phyloP scores from a whole-genome alignment of 1,140 invertebrate genomes.

The Matsumurasca onukii region DNA sequence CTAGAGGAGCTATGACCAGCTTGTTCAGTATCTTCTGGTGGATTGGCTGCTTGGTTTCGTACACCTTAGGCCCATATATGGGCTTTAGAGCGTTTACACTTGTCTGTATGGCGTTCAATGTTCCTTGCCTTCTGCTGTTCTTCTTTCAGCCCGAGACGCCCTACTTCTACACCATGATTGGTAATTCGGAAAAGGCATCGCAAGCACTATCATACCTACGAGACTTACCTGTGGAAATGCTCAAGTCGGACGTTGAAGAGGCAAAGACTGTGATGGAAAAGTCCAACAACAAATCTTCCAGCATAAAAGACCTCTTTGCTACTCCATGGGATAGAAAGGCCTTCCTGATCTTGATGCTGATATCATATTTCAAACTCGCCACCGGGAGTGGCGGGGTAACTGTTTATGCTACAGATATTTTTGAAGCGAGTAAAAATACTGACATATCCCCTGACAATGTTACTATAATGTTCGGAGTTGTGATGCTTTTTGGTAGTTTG shows the following conservation, averaged over 20 bases:
- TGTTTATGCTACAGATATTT: slow-evolving; percentile 71
- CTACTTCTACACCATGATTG: slow-evolving; percentile 61
- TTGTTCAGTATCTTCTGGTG: slow-evolving; percentile 68
- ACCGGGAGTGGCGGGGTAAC: too few relatives aligned
- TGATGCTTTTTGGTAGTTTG: slow-evolving; percentile 64
- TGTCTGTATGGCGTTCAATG: slow-evolving; percentile 58
- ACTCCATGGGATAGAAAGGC: slow-evolving; percentile 61
- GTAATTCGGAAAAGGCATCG: slow-evolving; percentile 51
- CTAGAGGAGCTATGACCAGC: slow-evolving; percentile 62
- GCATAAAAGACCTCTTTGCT: slow-evolving; percentile 53
- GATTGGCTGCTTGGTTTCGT: slow-evolving; percentile 73
- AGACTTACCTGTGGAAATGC: slow-evolving; percentile 47
- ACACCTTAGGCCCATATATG: slow-evolving; percentile 70
- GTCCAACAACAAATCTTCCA: slow-evolving; percentile 38
- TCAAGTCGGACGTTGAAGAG: slow-evolving; percentile 45
- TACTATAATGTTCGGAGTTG: slow-evolving; percentile 64
- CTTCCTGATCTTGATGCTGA: slow-evolving; percentile 52
- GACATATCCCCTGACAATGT: slow-evolving; percentile 51
- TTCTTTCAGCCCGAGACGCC: slow-evolving; percentile 81
- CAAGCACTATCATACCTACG: slow-evolving; percentile 52
- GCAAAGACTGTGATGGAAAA: slow-evolving; percentile 34
- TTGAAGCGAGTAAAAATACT: slow-evolving; percentile 53
- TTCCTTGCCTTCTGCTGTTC: slow-evolving; percentile 65
- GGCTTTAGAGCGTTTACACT: slow-evolving; percentile 66
- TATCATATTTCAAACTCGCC: too few relatives aligned